These are phyloP conservation scores for Whitmania pigra DNA, from an alignment of 1,140 invertebrate species.

Conservation along the genomic window DNA sequence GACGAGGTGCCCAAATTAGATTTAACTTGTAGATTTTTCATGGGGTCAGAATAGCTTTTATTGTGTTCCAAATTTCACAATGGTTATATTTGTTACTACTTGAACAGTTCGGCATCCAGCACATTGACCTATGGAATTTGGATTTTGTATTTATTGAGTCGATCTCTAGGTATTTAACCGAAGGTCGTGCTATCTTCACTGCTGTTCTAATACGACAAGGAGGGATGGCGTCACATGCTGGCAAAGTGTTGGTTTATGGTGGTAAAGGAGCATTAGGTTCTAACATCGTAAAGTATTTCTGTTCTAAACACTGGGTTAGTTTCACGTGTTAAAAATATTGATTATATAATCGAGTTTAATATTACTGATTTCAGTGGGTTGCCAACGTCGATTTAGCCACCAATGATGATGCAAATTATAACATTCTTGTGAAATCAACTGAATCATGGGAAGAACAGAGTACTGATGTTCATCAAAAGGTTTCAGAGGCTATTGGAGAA, in stretches of 20 bases:
- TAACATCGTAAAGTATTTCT: constrained; percentile 71
- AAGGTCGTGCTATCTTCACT: too few species aligned
- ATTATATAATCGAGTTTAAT: background rate
- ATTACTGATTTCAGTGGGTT: constrained; percentile 60
- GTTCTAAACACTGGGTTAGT: constrained; percentile 72
- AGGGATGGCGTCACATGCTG: constrained; percentile 31
- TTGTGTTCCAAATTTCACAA: too few species aligned
- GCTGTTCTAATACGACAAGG: too few species aligned
- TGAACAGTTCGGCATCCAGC: too few species aligned
- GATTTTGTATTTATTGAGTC: too few species aligned
- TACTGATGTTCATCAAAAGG: constrained; percentile 29
- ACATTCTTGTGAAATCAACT: constrained; percentile 63
- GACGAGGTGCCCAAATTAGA: too few species aligned
- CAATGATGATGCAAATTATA: constrained; percentile 80
- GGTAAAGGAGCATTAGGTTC: constrained; percentile 84
- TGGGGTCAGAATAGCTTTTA: too few species aligned
- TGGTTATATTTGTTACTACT: too few species aligned
- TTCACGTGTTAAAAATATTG: constrained; percentile 17
- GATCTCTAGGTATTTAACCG: too few species aligned
- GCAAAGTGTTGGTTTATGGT: constrained; percentile 76
- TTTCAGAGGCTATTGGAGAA: constrained; percentile 33
- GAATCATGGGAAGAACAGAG: constrained; percentile 65
- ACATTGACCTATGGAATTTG: too few species aligned
- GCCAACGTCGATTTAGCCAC: constrained; percentile 74
- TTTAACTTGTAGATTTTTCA: too few species aligned